Evolutionary conservation across 2,888 invertebrate species (phyloP), one percentile per base, ranked within the genome.

Genomic region (Calameuta pallipes): DNA sequence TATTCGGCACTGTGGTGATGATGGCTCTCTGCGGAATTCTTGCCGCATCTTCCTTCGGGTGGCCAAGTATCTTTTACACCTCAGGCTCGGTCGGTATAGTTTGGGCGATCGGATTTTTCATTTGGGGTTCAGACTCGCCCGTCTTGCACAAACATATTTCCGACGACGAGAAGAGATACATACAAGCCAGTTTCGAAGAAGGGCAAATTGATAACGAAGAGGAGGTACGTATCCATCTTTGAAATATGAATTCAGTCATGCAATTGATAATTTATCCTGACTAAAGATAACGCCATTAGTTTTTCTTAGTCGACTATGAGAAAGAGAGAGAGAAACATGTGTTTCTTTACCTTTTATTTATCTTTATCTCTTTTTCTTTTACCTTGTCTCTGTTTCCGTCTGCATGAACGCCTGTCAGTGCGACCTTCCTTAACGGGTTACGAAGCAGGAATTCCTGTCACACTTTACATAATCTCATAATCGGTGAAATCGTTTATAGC

Each of bases 11-110:
- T 0, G 93, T 95, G 0, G 83, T 95, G 11, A 93, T 94, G 11
- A 92, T 95, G 87, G 94, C 94, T 35, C 88, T 94, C 36, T 94
- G 95, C 35, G 96, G 96, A 0, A 80, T 93, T 0, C 92, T 96
- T 35, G 94, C 95, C 0, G 93, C 92, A 0, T 94, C 92, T 0
- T 76, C 79, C 11, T 86, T 93, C 13, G 95, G 95, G 9, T 95
- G 95, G 95, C 95, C 95, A 0, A 93, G 94, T 23, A 93, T 94
- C 3, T 95, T 95, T 87, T 95, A 95, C 90, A 83, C 93, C 0
- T 93, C 94, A 34, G 95, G 95, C 0, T 85, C 88, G 0, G 85
- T 93, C 0, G 93, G 94, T 33, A 87, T 95, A 2, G 0, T 92
- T 0, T 94, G 94, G 93, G 91, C 93, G 1, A 83, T 92, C 0